These are phyloP conservation scores for Zophobas atratus DNA, from an alignment of 1,140 invertebrate genomes.

Conservation along the genomic window DNA sequence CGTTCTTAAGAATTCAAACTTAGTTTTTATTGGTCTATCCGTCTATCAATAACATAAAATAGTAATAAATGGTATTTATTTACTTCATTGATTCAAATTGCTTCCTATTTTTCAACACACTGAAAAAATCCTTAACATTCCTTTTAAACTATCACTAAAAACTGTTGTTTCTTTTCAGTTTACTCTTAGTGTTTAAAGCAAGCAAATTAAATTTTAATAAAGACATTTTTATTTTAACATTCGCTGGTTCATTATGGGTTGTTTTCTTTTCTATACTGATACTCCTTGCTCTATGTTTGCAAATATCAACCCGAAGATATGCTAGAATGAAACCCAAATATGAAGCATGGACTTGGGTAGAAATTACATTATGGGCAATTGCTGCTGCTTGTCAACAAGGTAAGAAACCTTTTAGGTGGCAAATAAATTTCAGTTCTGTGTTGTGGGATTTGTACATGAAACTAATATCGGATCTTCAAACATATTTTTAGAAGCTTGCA, in stretches of 20 bases:
- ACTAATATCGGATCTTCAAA: too few relatives aligned
- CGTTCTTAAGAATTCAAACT: too few relatives aligned
- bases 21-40: too few relatives aligned
- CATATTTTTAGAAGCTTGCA: too few relatives aligned
- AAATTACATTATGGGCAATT: constrained; percentile 61
- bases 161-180: constrained; percentile 36
- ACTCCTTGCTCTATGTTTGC: constrained; percentile 58
- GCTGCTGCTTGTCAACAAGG: constrained; percentile 64
- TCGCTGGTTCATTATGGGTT: constrained; percentile 60
- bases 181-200: constrained; percentile 56
- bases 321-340: constrained; percentile 50
- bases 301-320: constrained; percentile 59
- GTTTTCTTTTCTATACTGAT: constrained; percentile 56
- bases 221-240: constrained; percentile 63
- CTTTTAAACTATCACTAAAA: too few relatives aligned
- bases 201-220: constrained; percentile 54
- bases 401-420: constrained; percentile 16
- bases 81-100: too few relatives aligned
- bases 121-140: neutral
- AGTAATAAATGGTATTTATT: too few relatives aligned
- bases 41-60: too few relatives aligned
- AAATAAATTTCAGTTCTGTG: too few relatives aligned
- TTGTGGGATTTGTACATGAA: too few relatives aligned
- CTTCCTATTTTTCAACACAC: neutral
- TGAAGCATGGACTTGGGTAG: constrained; percentile 60